These are phyloP conservation scores for Heliconius hortense DNA, from an alignment of 2,888 invertebrate genomes.

Conservation along the genomic window DNA sequence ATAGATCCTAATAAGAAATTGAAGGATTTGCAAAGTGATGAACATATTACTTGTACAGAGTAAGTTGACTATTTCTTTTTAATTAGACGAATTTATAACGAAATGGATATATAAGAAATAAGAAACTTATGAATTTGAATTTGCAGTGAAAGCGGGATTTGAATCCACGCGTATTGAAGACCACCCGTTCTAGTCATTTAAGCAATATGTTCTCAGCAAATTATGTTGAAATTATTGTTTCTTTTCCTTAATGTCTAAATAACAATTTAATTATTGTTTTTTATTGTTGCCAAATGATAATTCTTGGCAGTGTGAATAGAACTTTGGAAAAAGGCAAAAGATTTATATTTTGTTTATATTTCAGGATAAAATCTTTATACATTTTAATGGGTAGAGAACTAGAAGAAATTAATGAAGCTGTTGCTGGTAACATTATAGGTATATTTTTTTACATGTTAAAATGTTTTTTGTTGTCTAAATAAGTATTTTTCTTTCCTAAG, in stretches of 20 bases:
- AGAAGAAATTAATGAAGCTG: slow-evolving; percentile 88
- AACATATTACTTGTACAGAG: slow-evolving; percentile 84
- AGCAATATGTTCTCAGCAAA: too few relatives aligned
- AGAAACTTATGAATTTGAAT: background rate
- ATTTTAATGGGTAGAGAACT: slow-evolving; percentile 96
- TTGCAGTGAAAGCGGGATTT: too few relatives aligned
- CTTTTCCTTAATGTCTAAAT: too few relatives aligned
- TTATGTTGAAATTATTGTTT: too few relatives aligned
- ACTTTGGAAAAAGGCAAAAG: background rate
- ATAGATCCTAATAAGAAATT: slow-evolving; percentile 77
- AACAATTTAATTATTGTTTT: too few relatives aligned
- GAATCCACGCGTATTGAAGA: too few relatives aligned
- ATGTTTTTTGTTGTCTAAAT: too few relatives aligned
- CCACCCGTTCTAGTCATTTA: too few relatives aligned
- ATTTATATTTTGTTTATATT: slow-evolving; percentile 42
- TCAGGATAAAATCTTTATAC: slow-evolving; percentile 88
- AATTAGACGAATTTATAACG: background rate
- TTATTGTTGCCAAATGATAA: too few relatives aligned
- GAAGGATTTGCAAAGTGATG: slow-evolving; percentile 83
- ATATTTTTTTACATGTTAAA: slow-evolving; percentile 17
- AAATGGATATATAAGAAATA: background rate
- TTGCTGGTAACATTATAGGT: slow-evolving; percentile 95
- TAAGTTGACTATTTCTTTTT: slow-evolving; percentile 58
- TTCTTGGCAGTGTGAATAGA: too few relatives aligned
- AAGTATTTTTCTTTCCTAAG: too few relatives aligned